Conservation (phyloP, 2,113 vertebrate genomes). For the Sus scrofa region T2T-Sscrofa CM000824.6:232449501-232450000, state of each 20-base stretch:
- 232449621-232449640: not conserved
- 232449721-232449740: not conserved
- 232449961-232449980: not conserved
- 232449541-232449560: not conserved
- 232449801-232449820: not conserved
- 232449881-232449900: not conserved
- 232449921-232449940: not conserved
- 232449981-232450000: not conserved
- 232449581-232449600: not conserved
- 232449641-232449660: not conserved
- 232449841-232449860: not conserved
- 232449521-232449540: not conserved
- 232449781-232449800: not conserved
- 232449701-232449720: not conserved
- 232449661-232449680: not conserved
- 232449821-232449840: not conserved
- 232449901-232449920: conserved; percentile 24
- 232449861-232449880: not conserved
- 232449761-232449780: not conserved
- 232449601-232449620: not conserved
- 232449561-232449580: not conserved
- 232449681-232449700: not conserved
- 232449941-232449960: not conserved
- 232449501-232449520: not conserved
- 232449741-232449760: not conserved